Base-by-base conservation (phyloP, 2,113 vertebrate species). In the Gallinago media region DNA sequence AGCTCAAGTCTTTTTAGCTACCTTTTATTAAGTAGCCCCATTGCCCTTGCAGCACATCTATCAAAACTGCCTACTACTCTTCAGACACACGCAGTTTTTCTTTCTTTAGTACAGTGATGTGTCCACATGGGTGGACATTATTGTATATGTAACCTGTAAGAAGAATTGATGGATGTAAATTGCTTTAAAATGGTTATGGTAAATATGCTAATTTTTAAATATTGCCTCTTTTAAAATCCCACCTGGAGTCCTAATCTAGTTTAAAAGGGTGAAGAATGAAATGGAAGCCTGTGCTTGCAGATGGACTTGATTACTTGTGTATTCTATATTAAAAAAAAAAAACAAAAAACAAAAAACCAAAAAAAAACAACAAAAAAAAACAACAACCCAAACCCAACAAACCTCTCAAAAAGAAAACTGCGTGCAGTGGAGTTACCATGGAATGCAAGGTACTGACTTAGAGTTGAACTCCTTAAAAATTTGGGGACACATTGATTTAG, bases 121-220 rank as follows among this genome's bases (percentile, higher is more conserved):
- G 68, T 96, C 88, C 92, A 88, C 63, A 80, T 88, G 82, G 83
- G 67, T 94, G 88, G 88, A 90, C 83, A 54, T 90, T 79, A 93
- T 80, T 56, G 52, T 81, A 25, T 34, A 22, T 4, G 26, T 75
- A 74, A 84, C 55, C 38, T 70, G 61, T 61, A 81, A 72, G 74
- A 89, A 49, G 42, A 96, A 80, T 54, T 84, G 54, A 93, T 88
- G 40, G 87, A 97, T 79, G 50, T 16, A 94, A 97, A 97, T 97
- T 81, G 88, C 93, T 91, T 92, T 46, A 66, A 92, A 95, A 88
- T 79, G 29, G 52, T 96, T 49, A 55, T 40, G 72, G 72, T 87
- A 89, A 94, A 97, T 89, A 94, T 77, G 90, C 93, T 84, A 63
- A 96, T 77, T 86, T 96, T 92, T 14, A 95, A 98, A 71, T 97